Evolutionary conservation across 1,140 invertebrate genomes (phyloP).

Genomic region (Drosophila sp.): DNA sequence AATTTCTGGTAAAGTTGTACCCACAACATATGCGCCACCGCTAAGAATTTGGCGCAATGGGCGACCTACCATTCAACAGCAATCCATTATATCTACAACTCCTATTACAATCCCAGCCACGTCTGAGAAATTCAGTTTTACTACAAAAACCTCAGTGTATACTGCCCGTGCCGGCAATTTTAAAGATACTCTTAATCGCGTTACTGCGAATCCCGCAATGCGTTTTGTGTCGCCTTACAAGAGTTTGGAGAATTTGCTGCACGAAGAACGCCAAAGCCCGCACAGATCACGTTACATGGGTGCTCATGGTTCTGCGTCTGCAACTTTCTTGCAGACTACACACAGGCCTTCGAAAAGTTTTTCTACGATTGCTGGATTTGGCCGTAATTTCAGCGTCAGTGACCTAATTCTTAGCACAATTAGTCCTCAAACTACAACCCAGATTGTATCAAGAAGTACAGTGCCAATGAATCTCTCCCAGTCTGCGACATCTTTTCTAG

Average conservation of each 20-base stretch:
- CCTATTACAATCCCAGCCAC: constrained; percentile 20
- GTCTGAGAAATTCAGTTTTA: constrained; percentile 17
- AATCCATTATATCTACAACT: constrained; percentile 31
- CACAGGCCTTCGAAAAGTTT: constrained; percentile 58
- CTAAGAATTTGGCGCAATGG: constrained; percentile 75
- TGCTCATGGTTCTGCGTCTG: constrained; percentile 9
- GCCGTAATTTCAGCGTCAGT: constrained; percentile 73
- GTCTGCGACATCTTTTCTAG: constrained; percentile 43
- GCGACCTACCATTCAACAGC: constrained; percentile 64
- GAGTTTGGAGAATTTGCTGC: constrained; percentile 74
- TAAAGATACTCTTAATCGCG: constrained; percentile 68
- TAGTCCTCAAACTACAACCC: constrained; percentile 46
- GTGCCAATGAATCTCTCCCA: constrained; percentile 29
- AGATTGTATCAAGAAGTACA: constrained; percentile 13
- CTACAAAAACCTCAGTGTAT: constrained; percentile 36
- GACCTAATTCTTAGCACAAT: constrained; percentile 71
- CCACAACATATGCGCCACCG: constrained; percentile 79
- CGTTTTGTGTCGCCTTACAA: constrained; percentile 80
- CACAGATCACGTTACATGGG: constrained; percentile 54
- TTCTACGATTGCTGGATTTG: constrained; percentile 50
- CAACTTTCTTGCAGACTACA: constrained; percentile 56
- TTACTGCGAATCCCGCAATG: constrained; percentile 57
- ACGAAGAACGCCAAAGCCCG: constrained; percentile 60
- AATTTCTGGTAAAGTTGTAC: constrained; percentile 59
- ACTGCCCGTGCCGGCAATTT: constrained; percentile 61